Evolutionary conservation across 2,797 vertebrate genomes (phyloP).

Genomic region (Phataginus tetradactyla): DNA sequence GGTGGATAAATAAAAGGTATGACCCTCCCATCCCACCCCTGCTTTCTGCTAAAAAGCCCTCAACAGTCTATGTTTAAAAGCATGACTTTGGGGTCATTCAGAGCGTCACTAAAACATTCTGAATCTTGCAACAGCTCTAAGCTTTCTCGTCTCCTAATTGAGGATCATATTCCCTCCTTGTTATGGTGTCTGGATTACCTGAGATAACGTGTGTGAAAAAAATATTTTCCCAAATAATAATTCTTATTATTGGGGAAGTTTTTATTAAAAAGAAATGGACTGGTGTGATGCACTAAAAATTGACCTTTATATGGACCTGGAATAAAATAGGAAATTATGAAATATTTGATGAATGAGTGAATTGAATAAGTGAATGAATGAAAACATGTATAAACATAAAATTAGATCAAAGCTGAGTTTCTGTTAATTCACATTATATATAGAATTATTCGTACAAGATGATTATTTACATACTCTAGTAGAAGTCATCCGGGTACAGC

Average conservation of each 20-base stretch:
- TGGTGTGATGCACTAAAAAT: background rate
- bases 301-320: background rate
- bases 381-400: background rate
- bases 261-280: constrained; percentile 6
- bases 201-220: background rate
- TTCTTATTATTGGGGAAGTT: background rate
- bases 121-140: background rate
- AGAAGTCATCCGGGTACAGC: background rate
- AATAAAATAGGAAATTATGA: background rate
- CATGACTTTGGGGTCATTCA: background rate
- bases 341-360: background rate
- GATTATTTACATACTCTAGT: background rate
- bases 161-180: background rate
- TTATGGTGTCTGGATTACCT: background rate
- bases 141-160: background rate
- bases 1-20: background rate
- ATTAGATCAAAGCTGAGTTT: background rate
- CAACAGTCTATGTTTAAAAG: background rate
- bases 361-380: background rate
- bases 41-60: background rate
- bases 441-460: background rate
- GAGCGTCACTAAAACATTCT: background rate
- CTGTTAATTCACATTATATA: background rate
- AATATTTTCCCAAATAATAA: background rate
- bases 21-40: too few species aligned